Base-by-base conservation (phyloP, 1,140 invertebrate genomes). In the Pseudomyrmex cubaensis region DNA sequence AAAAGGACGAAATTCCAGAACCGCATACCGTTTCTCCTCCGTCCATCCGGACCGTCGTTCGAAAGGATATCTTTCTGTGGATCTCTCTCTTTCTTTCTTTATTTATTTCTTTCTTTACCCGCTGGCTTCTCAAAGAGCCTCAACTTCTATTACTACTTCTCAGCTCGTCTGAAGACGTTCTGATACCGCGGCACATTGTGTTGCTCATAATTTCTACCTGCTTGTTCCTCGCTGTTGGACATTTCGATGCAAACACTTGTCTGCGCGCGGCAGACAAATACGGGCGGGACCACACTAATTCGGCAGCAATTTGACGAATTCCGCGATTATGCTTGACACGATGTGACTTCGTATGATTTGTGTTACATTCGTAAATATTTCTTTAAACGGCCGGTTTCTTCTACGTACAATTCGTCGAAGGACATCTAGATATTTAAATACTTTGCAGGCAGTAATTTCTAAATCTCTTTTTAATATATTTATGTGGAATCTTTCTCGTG, bases 1-100 rank as follows among this genome's bases (percentile, higher is more conserved):
- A 89, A 90, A 92, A 92, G 90, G 78, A 92, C 90, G 90, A 91
- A 91, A 93, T 93, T 93, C 91, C 90, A 85, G 75, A 86, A 86
- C 89, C 90, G 89, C 90, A 89, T 92, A 91, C 91, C 89, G 89
- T 91, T 90, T 88, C 89, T 87, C 35, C 2, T 35, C 77, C 84
- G 66, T 35, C 77, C 84, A 63, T 35, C 35, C 67, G 85, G 85
- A 88, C 85, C 78, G 85, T 90, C 89, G 85, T 85, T 67, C 75
- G 83, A 74, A 73, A 83, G 86, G 80, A 89, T 91, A 90, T 90
- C 90, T 88, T 56, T 61, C 61, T 63, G 67, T 35, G 75, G 64
- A 74, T 89, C 86, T 82, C 56, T 70, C 8, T 86, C 64, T 69
- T 57, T 70, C 61, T 67, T 54, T n/a, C 22, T 25, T 20, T 44